A percentile compares a stretch with the other conserved stretches of the same genome.
phyloP scores from a whole-genome alignment of 2,888 invertebrate species.

The Tetranychus truncatus region DNA sequence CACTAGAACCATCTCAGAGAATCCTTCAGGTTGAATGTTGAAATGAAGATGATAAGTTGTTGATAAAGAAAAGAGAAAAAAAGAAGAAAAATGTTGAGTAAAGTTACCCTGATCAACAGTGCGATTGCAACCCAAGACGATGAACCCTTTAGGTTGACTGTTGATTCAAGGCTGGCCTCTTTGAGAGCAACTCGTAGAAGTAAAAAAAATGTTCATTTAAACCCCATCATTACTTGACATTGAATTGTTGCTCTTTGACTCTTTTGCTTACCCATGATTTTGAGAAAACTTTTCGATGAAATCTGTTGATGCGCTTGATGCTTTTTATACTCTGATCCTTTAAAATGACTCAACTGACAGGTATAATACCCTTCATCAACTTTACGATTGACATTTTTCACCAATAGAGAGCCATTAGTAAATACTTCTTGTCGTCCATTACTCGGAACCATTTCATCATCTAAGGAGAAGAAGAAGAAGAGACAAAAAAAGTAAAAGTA shows the following conservation, averaged over 20 bases:
- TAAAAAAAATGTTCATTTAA: too few relatives aligned
- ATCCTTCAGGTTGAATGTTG: neutral
- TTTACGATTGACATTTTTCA: constrained; percentile 22
- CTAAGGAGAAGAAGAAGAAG: neutral
- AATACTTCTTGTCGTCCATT: constrained; percentile 4
- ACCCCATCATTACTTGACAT: too few relatives aligned
- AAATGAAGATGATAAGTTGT: neutral
- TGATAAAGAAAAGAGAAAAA: neutral
- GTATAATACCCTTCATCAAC: constrained; percentile 26
- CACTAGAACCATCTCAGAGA: neutral
- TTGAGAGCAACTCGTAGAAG: too few relatives aligned
- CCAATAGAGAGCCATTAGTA: constrained; percentile 6
- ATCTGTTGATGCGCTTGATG: neutral
- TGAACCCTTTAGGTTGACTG: too few relatives aligned
- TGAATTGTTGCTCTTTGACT: too few relatives aligned
- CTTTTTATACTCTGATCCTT: neutral
- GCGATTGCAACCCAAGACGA: too few relatives aligned
- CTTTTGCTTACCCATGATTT: neutral
- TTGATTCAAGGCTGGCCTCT: too few relatives aligned
- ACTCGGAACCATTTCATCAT: neutral
- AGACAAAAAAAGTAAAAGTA: too few relatives aligned
- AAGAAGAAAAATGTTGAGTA: neutral
- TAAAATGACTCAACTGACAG: constrained; percentile 15
- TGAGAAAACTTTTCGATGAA: neutral
- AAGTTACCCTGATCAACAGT: neutral